Percentiles rank a stretch among this genome's conserved stretches.
phyloP scores from a whole-genome alignment of 64 coral and sea anemone genomes.

The Catalaphyllia jardinei region DNA sequence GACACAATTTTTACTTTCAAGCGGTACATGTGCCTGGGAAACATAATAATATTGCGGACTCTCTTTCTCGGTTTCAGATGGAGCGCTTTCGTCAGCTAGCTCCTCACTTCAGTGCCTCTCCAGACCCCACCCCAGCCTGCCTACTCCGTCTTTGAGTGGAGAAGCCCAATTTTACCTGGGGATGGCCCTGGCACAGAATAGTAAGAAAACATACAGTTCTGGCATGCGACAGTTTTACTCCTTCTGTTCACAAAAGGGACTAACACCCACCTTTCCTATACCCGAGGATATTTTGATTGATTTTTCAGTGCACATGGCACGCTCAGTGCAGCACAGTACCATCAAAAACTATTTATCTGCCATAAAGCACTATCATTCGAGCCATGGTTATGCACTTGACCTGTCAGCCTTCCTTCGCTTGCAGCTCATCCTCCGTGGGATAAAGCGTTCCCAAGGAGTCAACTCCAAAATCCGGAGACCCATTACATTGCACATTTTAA shows the following conservation, averaged over 20 bases:
- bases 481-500: not conserved
- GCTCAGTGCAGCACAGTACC: not conserved
- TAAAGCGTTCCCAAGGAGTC: not conserved
- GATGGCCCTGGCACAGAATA: not conserved
- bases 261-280: not conserved
- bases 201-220: not conserved
- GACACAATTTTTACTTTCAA: not conserved
- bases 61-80: conserved; percentile 35
- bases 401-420: not conserved
- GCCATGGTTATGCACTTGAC: not conserved
- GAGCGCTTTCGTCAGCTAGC: conserved; percentile 7
- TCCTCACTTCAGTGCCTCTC: not conserved
- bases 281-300: not conserved
- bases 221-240: not conserved
- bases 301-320: not conserved
- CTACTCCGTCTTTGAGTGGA: not conserved
- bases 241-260: not conserved
- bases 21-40: not conserved
- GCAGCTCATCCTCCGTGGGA: not conserved
- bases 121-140: conserved; percentile 1
- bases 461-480: not conserved
- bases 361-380: conserved; percentile 1
- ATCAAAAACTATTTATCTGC: not conserved
- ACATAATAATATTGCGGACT: conserved; percentile 16
- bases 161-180: not conserved